Evolutionary conservation across 2,888 invertebrate genomes (phyloP), one percentile per base, ranked within the genome.

Genomic region (Microctonus brassicae): DNA sequence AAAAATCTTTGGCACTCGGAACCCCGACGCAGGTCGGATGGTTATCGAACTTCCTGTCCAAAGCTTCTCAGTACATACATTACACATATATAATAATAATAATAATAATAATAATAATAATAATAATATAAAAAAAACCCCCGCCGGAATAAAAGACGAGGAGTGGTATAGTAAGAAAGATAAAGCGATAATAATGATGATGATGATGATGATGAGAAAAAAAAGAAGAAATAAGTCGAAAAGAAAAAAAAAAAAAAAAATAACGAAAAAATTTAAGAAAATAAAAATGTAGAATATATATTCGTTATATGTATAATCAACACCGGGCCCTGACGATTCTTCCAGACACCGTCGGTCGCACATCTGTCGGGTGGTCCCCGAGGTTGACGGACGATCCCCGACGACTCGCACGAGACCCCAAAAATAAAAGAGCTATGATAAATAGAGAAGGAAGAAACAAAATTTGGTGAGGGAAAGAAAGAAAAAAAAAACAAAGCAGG

Each of bases 281-380:
- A 29, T 29, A 29, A 29, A 29, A 5, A 7, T 29, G 7, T 29
- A 29, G 29, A 29, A 29, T 79, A 77, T 76, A 75, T 75, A 74
- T 78, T 79, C 76, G 79, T 34, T 34, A 47, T 39, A 42, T 52
- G 22, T 58, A 78, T 79, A 79, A 79, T 80, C 74, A 77, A 75
- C 76, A 73, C 73, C 71, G 70, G 70, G 71, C 73, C 61, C 26
- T 20, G 55, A 42, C 57, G 66, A 66, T 53, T 61, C 52, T 55
- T 71, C 39, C 61, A 66, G 61, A 66, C 66, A 67, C 67, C 24
- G 33, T 55, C 66, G 66, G 66, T 47, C 9, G 70, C 67, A 75
- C 77, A 77, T 76, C 77, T 76, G 76, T 76, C 73, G 73, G 69
- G 65, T 60, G 55, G 70, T 36, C 58, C 68, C 71, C 53, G 69